Evolutionary conservation across 2,797 vertebrate species (phyloP).

Genomic region (Menidia menidia): DNA sequence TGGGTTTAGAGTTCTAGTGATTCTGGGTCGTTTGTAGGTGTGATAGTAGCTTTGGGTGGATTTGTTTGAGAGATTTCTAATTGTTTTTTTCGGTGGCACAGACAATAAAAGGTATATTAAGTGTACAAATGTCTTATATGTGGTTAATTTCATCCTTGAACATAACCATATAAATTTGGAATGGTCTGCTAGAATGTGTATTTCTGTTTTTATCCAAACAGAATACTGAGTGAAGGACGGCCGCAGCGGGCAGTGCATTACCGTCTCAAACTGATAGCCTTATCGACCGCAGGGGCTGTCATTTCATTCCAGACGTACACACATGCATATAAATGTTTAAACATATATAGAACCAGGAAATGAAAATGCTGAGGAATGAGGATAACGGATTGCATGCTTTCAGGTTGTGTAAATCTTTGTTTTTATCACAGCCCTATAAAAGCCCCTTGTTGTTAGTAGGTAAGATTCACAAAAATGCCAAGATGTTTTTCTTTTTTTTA

Average conservation of each 20-base stretch:
- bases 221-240: slow-evolving; percentile 22
- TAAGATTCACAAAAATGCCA: not conserved
- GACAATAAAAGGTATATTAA: too few relatives aligned
- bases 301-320: slow-evolving; percentile 35
- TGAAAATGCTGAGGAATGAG: slow-evolving; percentile 19
- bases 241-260: slow-evolving; percentile 9
- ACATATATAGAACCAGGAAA: not conserved
- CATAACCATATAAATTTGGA: too few relatives aligned
- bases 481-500: not conserved
- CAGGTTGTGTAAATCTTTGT: slow-evolving; percentile 10
- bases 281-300: slow-evolving; percentile 26
- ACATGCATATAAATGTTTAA: slow-evolving; percentile 8
- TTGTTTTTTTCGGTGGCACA: too few relatives aligned
- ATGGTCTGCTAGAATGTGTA: not conserved
- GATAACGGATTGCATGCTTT: slow-evolving; percentile 18
- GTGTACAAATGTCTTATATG: too few relatives aligned
- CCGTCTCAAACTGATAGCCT: slow-evolving; percentile 37
- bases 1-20: too few relatives aligned
- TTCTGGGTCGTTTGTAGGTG: too few relatives aligned
- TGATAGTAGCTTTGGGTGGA: too few relatives aligned
- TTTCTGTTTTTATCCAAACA: slow-evolving; percentile 39
- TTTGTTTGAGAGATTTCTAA: too few relatives aligned
- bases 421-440: slow-evolving; percentile 1
- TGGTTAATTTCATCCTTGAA: too few relatives aligned
- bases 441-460: not conserved